Evolutionary conservation across 2,797 vertebrate species (phyloP).

Genomic region (Hybognathus amarus): DNA sequence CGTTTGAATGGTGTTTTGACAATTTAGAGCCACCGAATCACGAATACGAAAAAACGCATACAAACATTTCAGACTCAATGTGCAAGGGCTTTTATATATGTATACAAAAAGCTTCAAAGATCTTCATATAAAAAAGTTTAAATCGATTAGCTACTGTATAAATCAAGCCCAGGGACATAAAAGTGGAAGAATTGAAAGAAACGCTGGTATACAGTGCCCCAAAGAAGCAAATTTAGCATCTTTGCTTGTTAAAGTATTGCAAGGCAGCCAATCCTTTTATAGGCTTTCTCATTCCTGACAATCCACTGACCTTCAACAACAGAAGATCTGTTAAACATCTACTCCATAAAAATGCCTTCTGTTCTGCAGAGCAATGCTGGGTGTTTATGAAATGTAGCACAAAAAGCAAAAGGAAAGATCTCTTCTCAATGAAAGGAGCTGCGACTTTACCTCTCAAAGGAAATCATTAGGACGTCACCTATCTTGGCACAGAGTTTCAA

Average conservation of each 20-base stretch:
- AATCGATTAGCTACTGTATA: background rate
- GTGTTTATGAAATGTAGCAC: background rate
- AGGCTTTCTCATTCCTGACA: background rate
- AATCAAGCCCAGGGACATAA: background rate
- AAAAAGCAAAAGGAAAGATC: slow-evolving; percentile 28
- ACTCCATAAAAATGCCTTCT: background rate
- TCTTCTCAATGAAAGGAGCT: background rate
- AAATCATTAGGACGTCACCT: slow-evolving; percentile 6
- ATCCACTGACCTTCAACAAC: slow-evolving; percentile 38
- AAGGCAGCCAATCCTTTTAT: slow-evolving; percentile 12
- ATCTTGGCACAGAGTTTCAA: background rate
- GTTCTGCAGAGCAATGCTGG: background rate
- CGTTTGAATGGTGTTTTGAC: no score
- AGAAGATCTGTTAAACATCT: slow-evolving; percentile 11
- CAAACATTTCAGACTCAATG: no score
- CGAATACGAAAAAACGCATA: no score
- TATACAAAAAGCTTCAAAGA: background rate
- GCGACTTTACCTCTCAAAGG: background rate
- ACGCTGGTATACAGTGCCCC: background rate
- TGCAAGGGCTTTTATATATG: background rate
- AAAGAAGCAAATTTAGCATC: background rate
- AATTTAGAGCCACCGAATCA: no score
- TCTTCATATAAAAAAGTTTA: background rate
- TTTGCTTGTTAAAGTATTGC: slow-evolving; percentile 6
- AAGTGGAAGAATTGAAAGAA: background rate